Percentiles rank a stretch among this genome's conserved stretches.
phyloP scores from a whole-genome alignment of 2,888 invertebrate species.

The Acronicta psi region DNA sequence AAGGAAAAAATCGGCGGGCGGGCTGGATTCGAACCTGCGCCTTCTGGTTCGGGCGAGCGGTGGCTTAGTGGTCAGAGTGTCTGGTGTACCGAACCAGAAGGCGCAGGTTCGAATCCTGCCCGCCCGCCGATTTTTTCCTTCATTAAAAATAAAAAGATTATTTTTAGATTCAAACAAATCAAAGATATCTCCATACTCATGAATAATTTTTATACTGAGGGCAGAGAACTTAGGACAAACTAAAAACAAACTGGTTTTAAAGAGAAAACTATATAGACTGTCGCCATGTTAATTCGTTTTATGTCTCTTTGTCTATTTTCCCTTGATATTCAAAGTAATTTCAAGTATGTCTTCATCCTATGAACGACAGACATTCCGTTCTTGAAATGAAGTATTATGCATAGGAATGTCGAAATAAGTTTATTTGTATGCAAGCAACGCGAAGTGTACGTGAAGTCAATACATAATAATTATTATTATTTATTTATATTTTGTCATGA shows the following conservation, averaged over 20 bases:
- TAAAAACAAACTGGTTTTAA: neutral
- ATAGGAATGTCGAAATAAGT: neutral
- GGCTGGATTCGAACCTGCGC: too few relatives aligned
- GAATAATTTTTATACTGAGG: too few relatives aligned
- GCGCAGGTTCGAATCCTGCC: too few relatives aligned
- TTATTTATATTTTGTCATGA: slow-evolving; percentile 3
- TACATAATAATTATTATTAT: neutral
- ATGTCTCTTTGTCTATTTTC: slow-evolving; percentile 1
- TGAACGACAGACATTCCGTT: neutral
- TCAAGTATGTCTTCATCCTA: neutral
- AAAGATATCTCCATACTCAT: too few relatives aligned
- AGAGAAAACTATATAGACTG: neutral
- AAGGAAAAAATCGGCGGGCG: too few relatives aligned
- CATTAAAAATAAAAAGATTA: too few relatives aligned
- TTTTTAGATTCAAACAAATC: too few relatives aligned
- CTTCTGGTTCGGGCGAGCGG: too few relatives aligned
- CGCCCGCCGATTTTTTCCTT: too few relatives aligned
- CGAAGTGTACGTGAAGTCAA: slow-evolving; percentile 14
- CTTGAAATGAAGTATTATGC: neutral
- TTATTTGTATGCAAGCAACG: slow-evolving; percentile 27
- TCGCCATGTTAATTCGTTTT: neutral
- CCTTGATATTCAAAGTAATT: neutral
- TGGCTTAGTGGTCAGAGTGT: too few relatives aligned
- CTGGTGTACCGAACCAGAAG: too few relatives aligned
- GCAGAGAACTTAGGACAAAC: neutral